Evolutionary conservation across 1,140 invertebrate species (phyloP).

Genomic region (Euura saliciscinereae): DNA sequence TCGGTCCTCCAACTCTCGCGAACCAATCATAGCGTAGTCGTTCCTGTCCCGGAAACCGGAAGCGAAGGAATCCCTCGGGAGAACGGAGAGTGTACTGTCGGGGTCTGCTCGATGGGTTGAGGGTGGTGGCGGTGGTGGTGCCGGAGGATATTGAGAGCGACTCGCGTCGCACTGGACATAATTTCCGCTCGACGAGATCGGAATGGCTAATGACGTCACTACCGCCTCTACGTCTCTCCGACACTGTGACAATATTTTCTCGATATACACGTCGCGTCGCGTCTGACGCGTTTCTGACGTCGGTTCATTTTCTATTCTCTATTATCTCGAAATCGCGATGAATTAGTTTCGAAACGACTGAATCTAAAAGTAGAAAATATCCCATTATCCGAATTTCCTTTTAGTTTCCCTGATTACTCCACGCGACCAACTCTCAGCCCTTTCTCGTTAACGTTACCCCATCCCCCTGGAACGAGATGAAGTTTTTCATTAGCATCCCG

Average conservation of each 20-base stretch:
- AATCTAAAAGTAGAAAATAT: neutral
- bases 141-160: conserved; percentile 61
- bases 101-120: conserved; percentile 6
- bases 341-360: no score
- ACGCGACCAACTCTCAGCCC: conserved; percentile 21
- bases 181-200: conserved; percentile 63
- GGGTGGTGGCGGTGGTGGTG: conserved; percentile 18
- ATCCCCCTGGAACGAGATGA: conserved; percentile 34
- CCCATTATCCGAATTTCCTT: neutral
- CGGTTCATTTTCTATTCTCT: no score
- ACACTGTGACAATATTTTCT: neutral
- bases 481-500: conserved; percentile 52
- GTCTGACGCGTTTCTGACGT: neutral
- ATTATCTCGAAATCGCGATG: no score
- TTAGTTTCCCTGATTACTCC: neutral
- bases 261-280: neutral
- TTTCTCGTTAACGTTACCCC: conserved; percentile 45
- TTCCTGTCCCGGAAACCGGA: conserved; percentile 55
- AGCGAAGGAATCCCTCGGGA: conserved; percentile 54
- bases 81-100: conserved; percentile 18
- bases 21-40: conserved; percentile 49
- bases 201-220: conserved; percentile 62
- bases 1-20: conserved; percentile 12
- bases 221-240: conserved; percentile 46
- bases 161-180: conserved; percentile 59